phyloP scores from a whole-genome alignment of 53 echinoderm and acorn worm genomes.

The Luidia sarsii region DNA sequence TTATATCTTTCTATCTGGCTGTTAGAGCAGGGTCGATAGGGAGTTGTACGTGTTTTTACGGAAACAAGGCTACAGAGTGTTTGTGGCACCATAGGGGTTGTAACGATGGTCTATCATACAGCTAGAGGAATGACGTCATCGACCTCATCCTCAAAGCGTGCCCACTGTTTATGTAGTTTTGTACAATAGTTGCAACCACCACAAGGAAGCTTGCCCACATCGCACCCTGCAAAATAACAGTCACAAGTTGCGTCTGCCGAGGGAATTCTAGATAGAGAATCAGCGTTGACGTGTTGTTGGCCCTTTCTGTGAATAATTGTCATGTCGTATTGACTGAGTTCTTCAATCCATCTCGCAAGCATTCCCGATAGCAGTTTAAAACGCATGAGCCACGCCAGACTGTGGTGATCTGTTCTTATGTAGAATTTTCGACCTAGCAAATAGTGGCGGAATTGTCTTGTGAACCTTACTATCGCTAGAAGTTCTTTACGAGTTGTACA shows the following conservation, averaged over 20 bases:
- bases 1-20: slow-evolving; percentile 74
- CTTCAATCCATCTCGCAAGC: slow-evolving; percentile 65
- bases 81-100: slow-evolving; percentile 39
- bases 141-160: slow-evolving; percentile 16
- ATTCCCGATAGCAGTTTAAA: slow-evolving; percentile 36
- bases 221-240: slow-evolving; percentile 29
- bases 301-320: slow-evolving; percentile 15
- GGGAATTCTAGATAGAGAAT: slow-evolving; percentile 38
- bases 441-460: slow-evolving; percentile 47
- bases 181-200: slow-evolving; percentile 48
- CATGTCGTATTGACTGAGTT: slow-evolving; percentile 70
- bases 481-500: slow-evolving; percentile 56
- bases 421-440: slow-evolving; percentile 40
- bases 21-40: slow-evolving; percentile 65
- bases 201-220: slow-evolving; percentile 34
- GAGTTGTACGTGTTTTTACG: slow-evolving; percentile 52
- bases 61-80: slow-evolving; percentile 50
- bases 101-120: neutral
- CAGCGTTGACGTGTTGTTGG: slow-evolving; percentile 48
- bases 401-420: slow-evolving; percentile 54
- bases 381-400: slow-evolving; percentile 47
- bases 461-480: slow-evolving; percentile 30
- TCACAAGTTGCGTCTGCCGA: neutral
- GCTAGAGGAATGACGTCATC: neutral
- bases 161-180: slow-evolving; percentile 24